These are phyloP conservation scores for Tipula vernalis DNA, from an alignment of 2,888 invertebrate genomes.

Conservation along the genomic window DNA sequence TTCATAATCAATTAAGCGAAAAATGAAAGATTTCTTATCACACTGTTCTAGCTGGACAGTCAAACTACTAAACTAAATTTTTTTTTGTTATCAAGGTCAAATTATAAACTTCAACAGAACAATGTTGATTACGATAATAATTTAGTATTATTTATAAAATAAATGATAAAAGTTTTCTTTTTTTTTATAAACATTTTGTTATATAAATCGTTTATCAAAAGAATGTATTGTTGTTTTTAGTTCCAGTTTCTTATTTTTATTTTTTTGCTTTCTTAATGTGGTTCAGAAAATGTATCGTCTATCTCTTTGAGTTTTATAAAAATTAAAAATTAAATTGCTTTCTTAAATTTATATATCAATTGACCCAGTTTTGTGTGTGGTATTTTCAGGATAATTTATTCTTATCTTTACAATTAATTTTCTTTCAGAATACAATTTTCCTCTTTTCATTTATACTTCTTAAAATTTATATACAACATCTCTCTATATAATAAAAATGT, in stretches of 20 bases:
- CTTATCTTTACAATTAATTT: neutral
- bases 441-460: neutral
- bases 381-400: neutral
- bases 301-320: neutral
- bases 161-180: neutral
- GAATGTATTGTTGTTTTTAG: neutral
- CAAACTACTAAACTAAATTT: neutral
- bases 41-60: neutral
- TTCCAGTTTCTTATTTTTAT: neutral
- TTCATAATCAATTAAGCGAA: neutral
- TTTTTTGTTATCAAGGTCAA: neutral
- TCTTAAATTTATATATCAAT: neutral
- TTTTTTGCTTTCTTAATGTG: neutral
- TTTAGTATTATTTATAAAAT: neutral
- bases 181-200: neutral
- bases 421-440: neutral
- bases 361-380: slow-evolving; percentile 4
- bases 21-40: neutral
- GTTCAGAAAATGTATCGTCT: neutral
- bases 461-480: neutral
- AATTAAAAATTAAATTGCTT: slow-evolving; percentile 4
- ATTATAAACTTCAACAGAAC: neutral
- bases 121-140: neutral
- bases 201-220: neutral
- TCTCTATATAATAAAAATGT: neutral